Conservation (phyloP, 2,888 invertebrate species). For the Tromatobia lineatoria region DNA sequence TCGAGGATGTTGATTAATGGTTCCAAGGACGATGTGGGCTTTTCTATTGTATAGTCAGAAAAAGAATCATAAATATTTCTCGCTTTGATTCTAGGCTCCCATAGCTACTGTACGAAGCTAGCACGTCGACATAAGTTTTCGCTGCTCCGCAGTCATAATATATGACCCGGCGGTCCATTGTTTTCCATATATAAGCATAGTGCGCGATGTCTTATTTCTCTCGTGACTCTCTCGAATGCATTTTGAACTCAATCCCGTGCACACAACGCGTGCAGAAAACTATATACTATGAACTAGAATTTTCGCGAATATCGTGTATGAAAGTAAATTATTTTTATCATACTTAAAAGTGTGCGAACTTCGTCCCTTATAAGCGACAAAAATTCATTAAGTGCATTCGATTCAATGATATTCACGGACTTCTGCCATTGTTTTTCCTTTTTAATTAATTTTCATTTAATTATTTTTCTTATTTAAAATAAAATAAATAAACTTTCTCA, state of each 20-base stretch:
- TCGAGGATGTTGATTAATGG: not conserved
- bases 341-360: slow-evolving; percentile 26
- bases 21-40: not conserved
- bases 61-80: slow-evolving; percentile 29
- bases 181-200: slow-evolving; percentile 58
- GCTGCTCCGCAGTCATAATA: slow-evolving; percentile 43
- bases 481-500: too few relatives aligned
- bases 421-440: too few relatives aligned
- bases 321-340: slow-evolving; percentile 42
- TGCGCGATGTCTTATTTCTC: slow-evolving; percentile 57
- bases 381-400: not conserved
- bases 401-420: not conserved
- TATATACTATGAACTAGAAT: slow-evolving; percentile 8
- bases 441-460: too few relatives aligned
- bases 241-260: slow-evolving; percentile 24
- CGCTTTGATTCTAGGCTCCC: slow-evolving; percentile 10
- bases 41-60: slow-evolving; percentile 1
- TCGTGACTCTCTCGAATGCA: slow-evolving; percentile 39
- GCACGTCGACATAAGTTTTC: slow-evolving; percentile 39
- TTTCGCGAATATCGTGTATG: slow-evolving; percentile 21
- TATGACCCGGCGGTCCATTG: slow-evolving; percentile 56
- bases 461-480: too few relatives aligned
- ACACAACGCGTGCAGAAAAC: not conserved
- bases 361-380: not conserved
- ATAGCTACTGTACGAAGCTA: slow-evolving; percentile 16